Conservation (phyloP, 2,113 vertebrate genomes). For the Apteryx owenii region DNA sequence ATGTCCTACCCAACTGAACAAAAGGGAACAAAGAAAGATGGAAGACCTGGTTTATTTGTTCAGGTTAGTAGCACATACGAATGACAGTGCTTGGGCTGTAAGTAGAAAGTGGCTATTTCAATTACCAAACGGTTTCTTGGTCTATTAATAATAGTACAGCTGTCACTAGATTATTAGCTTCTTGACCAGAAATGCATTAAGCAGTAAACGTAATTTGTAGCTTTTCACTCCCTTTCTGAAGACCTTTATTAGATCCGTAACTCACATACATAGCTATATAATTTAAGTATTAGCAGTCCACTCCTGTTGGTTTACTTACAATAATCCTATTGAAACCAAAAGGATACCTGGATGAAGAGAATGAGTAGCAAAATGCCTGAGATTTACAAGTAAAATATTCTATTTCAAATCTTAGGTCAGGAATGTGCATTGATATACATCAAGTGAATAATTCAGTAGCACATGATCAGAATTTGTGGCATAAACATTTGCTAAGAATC, state of each 20-base stretch:
- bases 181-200: not conserved
- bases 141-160: not conserved
- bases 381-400: not conserved
- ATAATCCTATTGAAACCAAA: not conserved
- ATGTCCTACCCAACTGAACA: not conserved
- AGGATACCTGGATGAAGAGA: not conserved
- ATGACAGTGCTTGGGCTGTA: not conserved
- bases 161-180: not conserved
- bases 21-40: not conserved
- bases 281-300: not conserved
- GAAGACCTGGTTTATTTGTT: not conserved
- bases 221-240: not conserved
- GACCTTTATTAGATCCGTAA: not conserved
- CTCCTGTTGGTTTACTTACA: not conserved
- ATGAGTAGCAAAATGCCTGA: not conserved
- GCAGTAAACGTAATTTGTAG: not conserved
- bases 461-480: not conserved
- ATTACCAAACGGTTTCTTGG: not conserved
- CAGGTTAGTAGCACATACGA: not conserved
- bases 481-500: constrained; percentile 3
- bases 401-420: not conserved
- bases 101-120: not conserved
- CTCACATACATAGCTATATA: not conserved
- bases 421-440: not conserved
- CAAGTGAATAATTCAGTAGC: constrained; percentile 12